Conservation (phyloP, 64 coral and sea anemone genomes). For the Pocillopora damicornis region DNA sequence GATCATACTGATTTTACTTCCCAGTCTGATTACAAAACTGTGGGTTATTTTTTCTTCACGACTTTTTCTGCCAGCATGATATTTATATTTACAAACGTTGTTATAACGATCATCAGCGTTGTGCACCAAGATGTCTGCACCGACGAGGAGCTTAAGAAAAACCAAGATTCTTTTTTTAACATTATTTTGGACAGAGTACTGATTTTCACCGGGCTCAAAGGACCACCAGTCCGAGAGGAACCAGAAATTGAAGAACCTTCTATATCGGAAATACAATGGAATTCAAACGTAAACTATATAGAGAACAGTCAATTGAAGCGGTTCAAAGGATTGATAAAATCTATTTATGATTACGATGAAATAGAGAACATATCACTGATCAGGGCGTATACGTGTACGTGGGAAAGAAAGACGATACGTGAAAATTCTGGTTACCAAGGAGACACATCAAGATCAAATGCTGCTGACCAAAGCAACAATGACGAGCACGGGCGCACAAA, state of each 20-base stretch:
- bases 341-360: constrained; percentile 3
- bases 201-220: background rate
- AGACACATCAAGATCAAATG: background rate
- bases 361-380: background rate
- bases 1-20: background rate
- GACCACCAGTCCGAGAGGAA: background rate
- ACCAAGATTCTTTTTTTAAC: background rate
- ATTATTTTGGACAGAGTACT: background rate
- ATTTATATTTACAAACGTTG: constrained; percentile 9
- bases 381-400: background rate
- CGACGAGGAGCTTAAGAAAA: constrained; percentile 8
- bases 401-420: background rate
- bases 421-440: background rate
- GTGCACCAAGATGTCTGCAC: background rate
- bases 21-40: constrained; percentile 1
- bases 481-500: background rate
- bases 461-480: background rate
- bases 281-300: constrained; percentile 7
- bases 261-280: constrained; percentile 20
- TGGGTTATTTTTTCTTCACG: constrained; percentile 13
- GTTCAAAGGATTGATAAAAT: background rate
- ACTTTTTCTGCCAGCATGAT: background rate
- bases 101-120: constrained; percentile 21
- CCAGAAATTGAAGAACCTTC: background rate
- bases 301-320: background rate